Evolutionary conservation across 2,113 vertebrate genomes (phyloP).

Genomic region (Fregetta grallaria): DNA sequence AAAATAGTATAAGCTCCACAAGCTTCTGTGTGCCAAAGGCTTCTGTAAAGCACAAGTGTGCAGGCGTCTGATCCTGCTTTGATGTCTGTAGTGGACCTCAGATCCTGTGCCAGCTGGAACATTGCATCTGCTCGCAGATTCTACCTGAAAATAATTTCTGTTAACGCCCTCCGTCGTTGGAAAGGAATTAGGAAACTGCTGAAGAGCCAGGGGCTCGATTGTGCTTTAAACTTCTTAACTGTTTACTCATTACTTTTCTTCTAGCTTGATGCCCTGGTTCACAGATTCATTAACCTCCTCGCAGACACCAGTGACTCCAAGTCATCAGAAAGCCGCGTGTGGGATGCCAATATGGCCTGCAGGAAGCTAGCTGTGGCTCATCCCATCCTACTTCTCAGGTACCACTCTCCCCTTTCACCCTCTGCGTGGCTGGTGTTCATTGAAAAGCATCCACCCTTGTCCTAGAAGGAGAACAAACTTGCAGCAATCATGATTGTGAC

Average conservation of each 20-base stretch:
- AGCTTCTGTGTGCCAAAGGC: background rate
- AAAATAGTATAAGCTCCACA: background rate
- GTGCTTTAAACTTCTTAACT: background rate
- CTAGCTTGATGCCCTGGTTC: slow-evolving; percentile 90
- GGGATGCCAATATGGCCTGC: slow-evolving; percentile 94
- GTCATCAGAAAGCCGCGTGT: slow-evolving; percentile 82
- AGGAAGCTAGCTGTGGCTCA: slow-evolving; percentile 95
- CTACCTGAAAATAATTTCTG: slow-evolving; percentile 28
- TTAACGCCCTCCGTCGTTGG: background rate
- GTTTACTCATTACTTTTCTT: background rate
- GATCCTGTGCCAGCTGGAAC: slow-evolving; percentile 32
- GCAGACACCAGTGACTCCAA: slow-evolving; percentile 90
- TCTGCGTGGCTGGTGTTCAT: background rate
- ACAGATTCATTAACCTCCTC: slow-evolving; percentile 92
- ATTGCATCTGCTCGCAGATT: background rate
- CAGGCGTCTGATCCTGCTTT: slow-evolving; percentile 17
- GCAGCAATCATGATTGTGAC: background rate
- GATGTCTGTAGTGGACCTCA: slow-evolving; percentile 23
- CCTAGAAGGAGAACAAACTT: background rate
- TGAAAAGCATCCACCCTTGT: background rate
- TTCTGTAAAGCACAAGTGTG: background rate
- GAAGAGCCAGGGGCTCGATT: background rate
- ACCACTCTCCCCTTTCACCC: background rate
- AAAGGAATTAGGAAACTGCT: background rate
- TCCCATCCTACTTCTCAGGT: slow-evolving; percentile 94